Evolutionary conservation across 2,888 invertebrate genomes (phyloP).

Genomic region (Bugulina stolonifera): DNA sequence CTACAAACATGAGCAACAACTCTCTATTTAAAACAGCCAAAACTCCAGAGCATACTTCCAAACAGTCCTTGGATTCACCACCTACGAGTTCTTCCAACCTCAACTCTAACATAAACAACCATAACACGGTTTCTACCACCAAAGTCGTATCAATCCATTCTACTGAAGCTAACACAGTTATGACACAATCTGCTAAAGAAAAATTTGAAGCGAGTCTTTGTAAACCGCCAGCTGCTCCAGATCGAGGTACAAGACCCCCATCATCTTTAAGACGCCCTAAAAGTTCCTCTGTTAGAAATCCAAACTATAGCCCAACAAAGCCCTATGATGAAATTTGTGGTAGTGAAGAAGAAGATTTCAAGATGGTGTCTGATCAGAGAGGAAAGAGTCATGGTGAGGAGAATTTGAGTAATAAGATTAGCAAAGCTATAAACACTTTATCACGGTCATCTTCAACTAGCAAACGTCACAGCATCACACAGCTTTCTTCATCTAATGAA

Average conservation of each 20-base stretch:
- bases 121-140: not conserved
- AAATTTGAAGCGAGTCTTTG: conserved; percentile 24
- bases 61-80: not conserved
- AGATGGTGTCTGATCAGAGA: conserved; percentile 7
- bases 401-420: not conserved
- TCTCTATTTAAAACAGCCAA: not conserved
- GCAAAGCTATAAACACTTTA: conserved; percentile 5
- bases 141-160: conserved; percentile 2
- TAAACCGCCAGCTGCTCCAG: not conserved
- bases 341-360: conserved; percentile 22
- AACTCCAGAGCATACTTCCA: not conserved
- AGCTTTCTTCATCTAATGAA: conserved; percentile 12
- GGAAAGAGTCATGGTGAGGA: not conserved
- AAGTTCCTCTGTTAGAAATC: conserved; percentile 32
- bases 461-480: not conserved
- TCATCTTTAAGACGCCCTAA: conserved; percentile 5
- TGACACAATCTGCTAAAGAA: conserved; percentile 22
- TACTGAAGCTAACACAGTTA: conserved; percentile 15
- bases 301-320: conserved; percentile 40
- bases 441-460: not conserved
- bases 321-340: conserved; percentile 37
- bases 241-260: conserved; percentile 6
- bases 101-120: not conserved
- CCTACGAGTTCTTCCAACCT: not conserved
- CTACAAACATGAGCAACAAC: conserved; percentile 10